Evolutionary conservation across 2,797 vertebrate species (phyloP).

Genomic region (Hippoglossus hippoglossus): DNA sequence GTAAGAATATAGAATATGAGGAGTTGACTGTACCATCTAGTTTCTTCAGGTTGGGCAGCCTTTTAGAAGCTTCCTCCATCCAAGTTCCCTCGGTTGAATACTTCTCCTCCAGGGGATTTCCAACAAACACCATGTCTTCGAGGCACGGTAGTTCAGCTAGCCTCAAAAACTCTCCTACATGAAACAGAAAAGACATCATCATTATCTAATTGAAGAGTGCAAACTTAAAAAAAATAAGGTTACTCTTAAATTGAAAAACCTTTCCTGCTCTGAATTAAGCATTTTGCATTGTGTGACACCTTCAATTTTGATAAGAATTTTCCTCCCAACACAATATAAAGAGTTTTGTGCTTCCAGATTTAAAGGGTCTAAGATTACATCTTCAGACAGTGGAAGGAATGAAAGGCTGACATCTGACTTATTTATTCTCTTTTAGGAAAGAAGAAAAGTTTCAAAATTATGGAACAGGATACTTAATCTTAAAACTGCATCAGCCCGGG

Average conservation of each 20-base stretch:
- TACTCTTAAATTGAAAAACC: background rate
- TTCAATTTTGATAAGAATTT: background rate
- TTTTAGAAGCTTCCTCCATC: conserved; percentile 93
- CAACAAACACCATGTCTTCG: conserved; percentile 94
- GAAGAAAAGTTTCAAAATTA: no score
- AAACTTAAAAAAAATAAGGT: background rate
- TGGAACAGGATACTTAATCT: no score
- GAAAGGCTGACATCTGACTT: background rate
- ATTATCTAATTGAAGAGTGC: background rate
- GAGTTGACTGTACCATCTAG: conserved; percentile 88
- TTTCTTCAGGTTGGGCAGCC: conserved; percentile 92
- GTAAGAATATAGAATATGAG: no score
- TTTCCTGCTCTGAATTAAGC: background rate
- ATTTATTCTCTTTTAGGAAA: no score
- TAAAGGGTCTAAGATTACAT: background rate
- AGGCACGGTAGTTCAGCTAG: conserved; percentile 90
- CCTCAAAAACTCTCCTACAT: conserved; percentile 91
- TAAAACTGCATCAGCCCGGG: no score
- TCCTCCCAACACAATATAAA: background rate
- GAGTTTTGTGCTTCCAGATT: background rate
- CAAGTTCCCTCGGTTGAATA: conserved; percentile 89
- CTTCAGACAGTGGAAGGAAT: background rate
- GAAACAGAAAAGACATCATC: background rate
- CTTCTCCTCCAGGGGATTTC: conserved; percentile 96
- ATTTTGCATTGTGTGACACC: background rate